Evolutionary conservation across 2,113 vertebrate genomes (phyloP), one percentile per base, ranked within the genome.

Genomic region (Chaetura pelagica): DNA sequence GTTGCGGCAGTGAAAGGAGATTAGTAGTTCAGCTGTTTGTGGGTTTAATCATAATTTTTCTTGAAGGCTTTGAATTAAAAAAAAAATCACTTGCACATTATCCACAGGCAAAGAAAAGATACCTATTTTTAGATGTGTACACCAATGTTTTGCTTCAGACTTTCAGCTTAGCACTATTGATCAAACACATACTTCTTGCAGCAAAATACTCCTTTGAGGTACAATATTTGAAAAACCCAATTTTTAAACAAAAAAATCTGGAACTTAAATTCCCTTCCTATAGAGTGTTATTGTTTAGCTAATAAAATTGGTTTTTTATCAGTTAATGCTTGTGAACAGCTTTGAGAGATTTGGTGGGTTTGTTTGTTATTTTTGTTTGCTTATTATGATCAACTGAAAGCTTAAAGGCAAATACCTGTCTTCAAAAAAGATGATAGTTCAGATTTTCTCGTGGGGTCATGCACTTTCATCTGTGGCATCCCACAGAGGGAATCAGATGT

Each of bases 1-100:
- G 72, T 95, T 96, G 97, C 97, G 95, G 94, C 91, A 90, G 62
- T 94, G 88, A 94, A 98, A 95, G 74, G 92, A 97, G 95, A 97
- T 98, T 98, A 98, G 97, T 93, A 96, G 98, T 98, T 97, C 95
- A 95, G 87, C 75, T 93, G 90, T 97, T 97, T 97, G 90, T 96
- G 92, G 78, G 81, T 96, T 94, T 97, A 98, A 97, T 97, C 93
- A 97, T 97, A 30, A 87, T 98, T 98, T 97, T 81, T 97, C 90
- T 95, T 95, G 90, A 97, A 98, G 84, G 79, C 78, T 97, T 91
- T 96, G 87, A 96, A 97, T 95, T 18, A 46, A 46, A 26, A 95
- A 97, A 93, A 71, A 94, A 87, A 78, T 84, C 38, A 49, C 87
- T 97, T 98, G 87, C 48, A 89, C 27, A 38, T 55, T 97, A 81